Conservation (phyloP, 2,888 invertebrate species). For the Cartodere bifasciata region DNA sequence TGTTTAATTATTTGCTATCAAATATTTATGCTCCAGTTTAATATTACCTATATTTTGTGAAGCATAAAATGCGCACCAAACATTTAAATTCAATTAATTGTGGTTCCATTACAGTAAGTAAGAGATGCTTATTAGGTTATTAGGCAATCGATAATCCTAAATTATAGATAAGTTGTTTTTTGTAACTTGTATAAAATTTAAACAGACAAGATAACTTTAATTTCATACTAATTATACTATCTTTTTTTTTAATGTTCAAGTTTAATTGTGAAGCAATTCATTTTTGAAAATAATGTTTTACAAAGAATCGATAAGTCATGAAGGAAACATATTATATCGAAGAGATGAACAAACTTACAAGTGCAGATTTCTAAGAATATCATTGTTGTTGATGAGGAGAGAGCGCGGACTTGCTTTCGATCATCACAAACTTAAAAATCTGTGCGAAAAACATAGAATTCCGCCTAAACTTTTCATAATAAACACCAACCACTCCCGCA, state of each 20-base stretch:
- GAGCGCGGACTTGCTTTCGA: constrained; percentile 25
- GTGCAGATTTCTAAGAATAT: constrained; percentile 25
- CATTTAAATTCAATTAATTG: no score
- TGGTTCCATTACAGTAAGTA: no score
- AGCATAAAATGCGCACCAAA: no score
- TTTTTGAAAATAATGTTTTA: constrained; percentile 1
- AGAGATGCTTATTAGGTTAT: no score
- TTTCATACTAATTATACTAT: no score
- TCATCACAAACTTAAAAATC: constrained; percentile 31
- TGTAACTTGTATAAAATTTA: no score
- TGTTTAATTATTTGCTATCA: no score
- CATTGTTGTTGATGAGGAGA: constrained; percentile 22
- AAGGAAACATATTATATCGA: not conserved
- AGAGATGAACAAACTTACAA: constrained; percentile 23
- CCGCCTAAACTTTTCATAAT: constrained; percentile 20
- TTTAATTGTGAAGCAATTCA: not conserved
- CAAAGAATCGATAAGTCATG: not conserved
- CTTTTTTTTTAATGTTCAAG: constrained; percentile 1
- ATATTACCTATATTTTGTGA: no score
- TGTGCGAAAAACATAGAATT: constrained; percentile 28
- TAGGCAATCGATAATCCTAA: no score
- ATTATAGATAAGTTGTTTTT: no score
- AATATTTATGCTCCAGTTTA: no score
- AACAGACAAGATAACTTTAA: no score
- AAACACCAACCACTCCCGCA: constrained; percentile 14